Evolutionary conservation across 2,888 invertebrate species (phyloP), one percentile per base, ranked within the genome.

Genomic region (Acanthosoma haemorrhoidale): DNA sequence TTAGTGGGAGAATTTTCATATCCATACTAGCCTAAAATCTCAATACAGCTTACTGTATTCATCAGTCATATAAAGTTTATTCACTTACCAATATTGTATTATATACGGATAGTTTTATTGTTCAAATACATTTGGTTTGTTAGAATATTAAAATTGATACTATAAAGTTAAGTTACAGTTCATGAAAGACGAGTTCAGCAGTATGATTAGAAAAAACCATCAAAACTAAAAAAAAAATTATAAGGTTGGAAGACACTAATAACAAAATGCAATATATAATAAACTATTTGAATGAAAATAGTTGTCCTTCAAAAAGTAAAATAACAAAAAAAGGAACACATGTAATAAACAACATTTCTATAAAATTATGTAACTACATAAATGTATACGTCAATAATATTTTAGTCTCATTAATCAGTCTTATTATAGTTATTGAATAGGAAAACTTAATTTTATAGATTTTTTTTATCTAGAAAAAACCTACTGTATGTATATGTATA

Each of bases 391-490:
- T 29, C 41, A 63, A 61, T 13, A 61, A 36, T 34, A 61, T 21
- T 63, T 67, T 51, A 67, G 67, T 67, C 67, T 67, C 16, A 67
- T 51, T 18, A 16, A 51, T 67, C 67, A 67, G 67, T 67, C 67
- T 67, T 67, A 51, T 41, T 39, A 38, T 38, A 36, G 15, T 63
- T 63, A 18, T n/a, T 34, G 18, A 16, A 21, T 25, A 63, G 61
- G 61, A 63, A 41, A 63, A 25, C 41, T 25, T 8, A 51, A 51
- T 51, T n/a, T 41, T 61, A 29, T 25, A 63, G 25, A 63, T 29
- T 21, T 25, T 63, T 21, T 18, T 39, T 41, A 8, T 36, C 36
- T 34, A 39, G 29, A 39, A 63, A 31, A 31, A 38, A 61, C 6
- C 29, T 63, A 41, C 21, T 25, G 15, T 39, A 36, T 63, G 25